Evolutionary conservation across 2,888 invertebrate genomes (phyloP).

Genomic region (Congeria kusceri): DNA sequence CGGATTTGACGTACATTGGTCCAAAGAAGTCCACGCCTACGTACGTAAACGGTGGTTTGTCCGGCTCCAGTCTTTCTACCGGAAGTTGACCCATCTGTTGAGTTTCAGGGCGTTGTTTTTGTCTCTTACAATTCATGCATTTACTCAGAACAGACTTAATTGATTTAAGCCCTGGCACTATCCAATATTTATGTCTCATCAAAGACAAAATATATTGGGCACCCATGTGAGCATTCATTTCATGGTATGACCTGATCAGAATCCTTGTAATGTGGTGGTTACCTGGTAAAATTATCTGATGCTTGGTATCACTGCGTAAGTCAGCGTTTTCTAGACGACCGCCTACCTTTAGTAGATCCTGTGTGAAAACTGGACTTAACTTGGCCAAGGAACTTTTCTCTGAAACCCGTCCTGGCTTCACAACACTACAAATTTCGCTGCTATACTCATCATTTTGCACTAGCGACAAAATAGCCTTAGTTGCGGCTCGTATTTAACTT

Average conservation of each 20-base stretch:
- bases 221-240: slow-evolving; percentile 7
- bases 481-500: slow-evolving; percentile 1
- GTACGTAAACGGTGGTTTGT: too few relatives aligned
- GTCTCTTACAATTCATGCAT: slow-evolving; percentile 14
- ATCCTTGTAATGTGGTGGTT: slow-evolving; percentile 18
- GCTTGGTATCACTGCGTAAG: too few relatives aligned
- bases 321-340: too few relatives aligned
- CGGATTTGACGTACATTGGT: slow-evolving; percentile 40
- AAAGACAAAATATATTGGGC: slow-evolving; percentile 16
- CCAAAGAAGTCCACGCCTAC: slow-evolving; percentile 56
- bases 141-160: not conserved
- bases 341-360: too few relatives aligned
- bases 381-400: too few relatives aligned
- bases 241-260: slow-evolving; percentile 8
- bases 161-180: slow-evolving; percentile 2
- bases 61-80: too few relatives aligned
- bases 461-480: too few relatives aligned
- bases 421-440: too few relatives aligned
- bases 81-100: too few relatives aligned
- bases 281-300: slow-evolving; percentile 19
- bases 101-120: not conserved
- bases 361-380: too few relatives aligned
- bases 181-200: slow-evolving; percentile 28
- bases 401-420: too few relatives aligned
- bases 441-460: too few relatives aligned